Percentiles rank a stretch among this genome's conserved stretches.
phyloP scores from a whole-genome alignment of 2,888 invertebrate genomes.

The Gisinianus flammeolus region DNA sequence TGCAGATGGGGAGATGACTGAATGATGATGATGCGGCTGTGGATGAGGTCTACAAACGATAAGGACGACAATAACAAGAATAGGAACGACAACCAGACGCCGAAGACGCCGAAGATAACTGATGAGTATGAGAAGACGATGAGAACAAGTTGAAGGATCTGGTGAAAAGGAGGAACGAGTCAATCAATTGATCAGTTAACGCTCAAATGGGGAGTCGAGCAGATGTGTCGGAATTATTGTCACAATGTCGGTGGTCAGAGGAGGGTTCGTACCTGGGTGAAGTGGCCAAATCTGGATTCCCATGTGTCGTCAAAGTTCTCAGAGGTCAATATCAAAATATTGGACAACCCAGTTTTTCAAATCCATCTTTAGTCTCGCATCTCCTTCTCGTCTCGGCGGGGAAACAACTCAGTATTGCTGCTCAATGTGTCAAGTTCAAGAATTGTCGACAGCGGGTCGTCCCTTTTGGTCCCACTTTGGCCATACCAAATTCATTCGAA shows the following conservation, averaged over 20 bases:
- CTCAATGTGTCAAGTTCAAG: constrained; percentile 88
- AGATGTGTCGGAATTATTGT: constrained; percentile 87
- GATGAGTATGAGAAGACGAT: not conserved
- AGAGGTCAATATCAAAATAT: constrained; percentile 92
- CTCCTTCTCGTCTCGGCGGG: constrained; percentile 85
- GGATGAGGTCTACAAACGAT: too few species aligned
- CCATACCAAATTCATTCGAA: constrained; percentile 87
- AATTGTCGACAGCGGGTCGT: constrained; percentile 79
- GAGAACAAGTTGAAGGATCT: not conserved
- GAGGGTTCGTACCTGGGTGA: constrained; percentile 76
- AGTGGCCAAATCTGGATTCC: constrained; percentile 72
- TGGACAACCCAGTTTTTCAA: constrained; percentile 85
- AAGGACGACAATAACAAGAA: not conserved
- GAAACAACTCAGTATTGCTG: constrained; percentile 82
- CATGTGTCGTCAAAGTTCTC: constrained; percentile 87
- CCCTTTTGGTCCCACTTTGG: constrained; percentile 79
- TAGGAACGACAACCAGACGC: not conserved
- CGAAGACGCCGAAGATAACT: not conserved
- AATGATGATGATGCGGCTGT: constrained; percentile 7
- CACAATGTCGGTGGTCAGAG: constrained; percentile 78
- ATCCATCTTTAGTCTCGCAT: constrained; percentile 83
- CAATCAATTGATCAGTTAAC: too few species aligned
- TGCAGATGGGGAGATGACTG: constrained; percentile 25
- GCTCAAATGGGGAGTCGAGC: constrained; percentile 61
- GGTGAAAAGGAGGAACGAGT: not conserved